Evolutionary conservation across 2,888 invertebrate species (phyloP).

Genomic region (Didymodactylos carnosus): DNA sequence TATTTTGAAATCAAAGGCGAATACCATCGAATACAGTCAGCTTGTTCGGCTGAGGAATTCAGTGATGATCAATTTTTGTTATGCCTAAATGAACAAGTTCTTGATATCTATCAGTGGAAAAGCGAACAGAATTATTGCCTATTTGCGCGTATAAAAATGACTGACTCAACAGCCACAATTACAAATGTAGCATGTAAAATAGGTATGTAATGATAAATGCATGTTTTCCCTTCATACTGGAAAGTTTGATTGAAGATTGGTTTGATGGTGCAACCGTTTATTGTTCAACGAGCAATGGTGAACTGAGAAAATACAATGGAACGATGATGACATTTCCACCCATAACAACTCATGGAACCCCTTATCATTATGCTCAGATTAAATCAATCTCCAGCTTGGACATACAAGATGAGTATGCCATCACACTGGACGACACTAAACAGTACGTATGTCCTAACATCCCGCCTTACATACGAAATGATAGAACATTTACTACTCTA

Average conservation of each 20-base stretch:
- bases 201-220: background rate
- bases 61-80: no score
- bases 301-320: background rate
- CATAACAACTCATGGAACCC: background rate
- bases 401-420: no score
- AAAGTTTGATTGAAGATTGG: background rate
- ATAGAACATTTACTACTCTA: no score
- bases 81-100: no score
- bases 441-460: no score
- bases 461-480: no score
- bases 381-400: no score
- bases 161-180: background rate
- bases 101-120: background rate
- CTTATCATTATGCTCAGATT: no score
- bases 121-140: background rate
- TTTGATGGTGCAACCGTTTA: background rate
- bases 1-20: no score
- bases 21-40: no score
- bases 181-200: background rate
- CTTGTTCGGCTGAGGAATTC: no score
- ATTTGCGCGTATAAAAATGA: background rate
- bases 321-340: background rate
- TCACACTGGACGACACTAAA: no score
- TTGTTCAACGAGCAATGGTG: background rate
- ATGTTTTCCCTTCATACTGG: background rate